These are phyloP conservation scores for Bergia sp. DNA, from an alignment of 92 coral and sea anemone genomes.

Conservation along the genomic window DNA sequence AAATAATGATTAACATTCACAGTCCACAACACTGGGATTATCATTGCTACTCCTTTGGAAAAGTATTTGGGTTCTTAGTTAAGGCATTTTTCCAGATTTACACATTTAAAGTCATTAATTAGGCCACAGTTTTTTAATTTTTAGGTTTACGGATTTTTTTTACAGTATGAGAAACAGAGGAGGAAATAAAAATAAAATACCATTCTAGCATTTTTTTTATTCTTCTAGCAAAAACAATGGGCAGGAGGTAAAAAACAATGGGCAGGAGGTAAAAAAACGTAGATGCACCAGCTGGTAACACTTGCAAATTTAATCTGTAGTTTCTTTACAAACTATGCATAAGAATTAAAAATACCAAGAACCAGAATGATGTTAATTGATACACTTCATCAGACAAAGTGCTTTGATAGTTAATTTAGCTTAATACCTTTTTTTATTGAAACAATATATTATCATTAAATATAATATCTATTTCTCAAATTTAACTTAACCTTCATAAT, in stretches of 20 bases:
- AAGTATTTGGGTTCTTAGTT: too few species aligned
- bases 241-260: background rate
- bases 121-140: background rate
- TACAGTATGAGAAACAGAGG: background rate
- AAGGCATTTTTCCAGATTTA: too few species aligned
- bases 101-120: too few species aligned
- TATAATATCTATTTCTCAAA: background rate
- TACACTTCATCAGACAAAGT: background rate
- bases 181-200: background rate
- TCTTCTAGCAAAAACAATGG: background rate
- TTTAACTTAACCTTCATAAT: background rate
- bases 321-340: constrained; percentile 3
- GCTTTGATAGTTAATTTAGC: too few species aligned
- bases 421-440: background rate
- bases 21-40: too few species aligned
- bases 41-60: too few species aligned
- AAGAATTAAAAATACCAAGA: background rate
- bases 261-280: background rate
- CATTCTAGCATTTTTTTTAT: background rate
- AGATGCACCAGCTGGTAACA: background rate
- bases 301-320: background rate
- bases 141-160: constrained; percentile 1
- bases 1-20: too few species aligned
- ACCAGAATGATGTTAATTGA: background rate
- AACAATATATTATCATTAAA: background rate